These are phyloP conservation scores for Urocitellus parryii DNA, from an alignment of 2,113 vertebrate genomes.

Conservation along the genomic window DNA sequence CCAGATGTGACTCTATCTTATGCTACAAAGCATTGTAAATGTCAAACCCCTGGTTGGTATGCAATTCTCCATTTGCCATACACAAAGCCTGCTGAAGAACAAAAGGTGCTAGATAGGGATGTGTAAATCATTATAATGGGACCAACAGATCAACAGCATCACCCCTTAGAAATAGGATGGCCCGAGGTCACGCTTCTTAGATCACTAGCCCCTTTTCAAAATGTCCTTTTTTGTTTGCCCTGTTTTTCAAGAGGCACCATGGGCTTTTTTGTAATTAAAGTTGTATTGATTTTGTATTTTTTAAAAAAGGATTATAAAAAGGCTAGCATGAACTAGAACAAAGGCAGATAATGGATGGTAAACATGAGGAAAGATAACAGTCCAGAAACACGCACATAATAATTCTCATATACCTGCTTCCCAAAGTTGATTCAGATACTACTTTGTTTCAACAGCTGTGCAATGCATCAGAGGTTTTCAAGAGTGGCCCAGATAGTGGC, in stretches of 20 bases:
- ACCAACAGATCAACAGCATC: constrained; percentile 62
- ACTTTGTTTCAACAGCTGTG: constrained; percentile 38
- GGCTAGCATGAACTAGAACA: constrained; percentile 75
- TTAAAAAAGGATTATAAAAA: constrained; percentile 82
- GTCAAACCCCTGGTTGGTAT: constrained; percentile 70
- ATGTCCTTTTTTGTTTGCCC: constrained; percentile 72
- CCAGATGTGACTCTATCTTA: constrained; percentile 77
- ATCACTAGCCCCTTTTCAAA: constrained; percentile 73
- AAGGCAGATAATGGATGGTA: constrained; percentile 77
- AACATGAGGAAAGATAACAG: constrained; percentile 73
- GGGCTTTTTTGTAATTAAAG: constrained; percentile 78
- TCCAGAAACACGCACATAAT: constrained; percentile 60
- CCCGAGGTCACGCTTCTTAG: constrained; percentile 64
- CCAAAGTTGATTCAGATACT: constrained; percentile 49
- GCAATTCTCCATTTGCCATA: constrained; percentile 56
- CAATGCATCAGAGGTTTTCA: not conserved
- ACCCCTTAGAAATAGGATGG: constrained; percentile 56
- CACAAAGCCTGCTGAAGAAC: constrained; percentile 78
- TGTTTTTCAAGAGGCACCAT: constrained; percentile 64
- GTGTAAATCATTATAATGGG: constrained; percentile 71
- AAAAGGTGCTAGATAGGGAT: constrained; percentile 70
- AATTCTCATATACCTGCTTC: constrained; percentile 37
- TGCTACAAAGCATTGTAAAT: constrained; percentile 72
- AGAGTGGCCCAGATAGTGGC: not conserved
- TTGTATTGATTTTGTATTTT: constrained; percentile 81